phyloP scores from a whole-genome alignment of 2,888 invertebrate species.

The Baronia brevicornis region DNA sequence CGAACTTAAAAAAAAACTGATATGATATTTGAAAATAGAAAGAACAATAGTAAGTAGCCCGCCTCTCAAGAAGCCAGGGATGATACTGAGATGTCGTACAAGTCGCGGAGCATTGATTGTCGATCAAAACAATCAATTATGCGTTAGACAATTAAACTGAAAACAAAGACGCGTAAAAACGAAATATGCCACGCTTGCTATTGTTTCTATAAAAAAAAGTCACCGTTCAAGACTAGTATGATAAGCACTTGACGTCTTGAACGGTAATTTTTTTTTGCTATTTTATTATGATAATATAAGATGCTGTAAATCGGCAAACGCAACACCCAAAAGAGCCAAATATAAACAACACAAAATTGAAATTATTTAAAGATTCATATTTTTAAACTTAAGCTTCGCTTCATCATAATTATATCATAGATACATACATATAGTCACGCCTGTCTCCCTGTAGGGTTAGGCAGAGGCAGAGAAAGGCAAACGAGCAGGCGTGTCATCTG shows the following conservation, averaged over 20 bases:
- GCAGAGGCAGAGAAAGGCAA: no score
- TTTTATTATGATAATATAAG: no score
- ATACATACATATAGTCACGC: no score
- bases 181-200: neutral
- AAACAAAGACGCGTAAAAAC: constrained; percentile 18
- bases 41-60: constrained; percentile 7
- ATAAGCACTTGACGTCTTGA: neutral
- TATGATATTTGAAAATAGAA: neutral
- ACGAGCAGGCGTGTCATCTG: no score
- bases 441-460: no score
- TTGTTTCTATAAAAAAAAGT: neutral
- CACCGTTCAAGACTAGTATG: neutral
- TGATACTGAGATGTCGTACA: constrained; percentile 24
- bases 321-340: no score
- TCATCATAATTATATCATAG: no score
- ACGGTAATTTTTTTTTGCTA: neutral
- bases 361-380: no score
- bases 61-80: constrained; percentile 13
- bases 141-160: constrained; percentile 15
- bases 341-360: no score
- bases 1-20: no score
- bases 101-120: constrained; percentile 16
- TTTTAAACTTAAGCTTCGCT: no score
- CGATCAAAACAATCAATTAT: constrained; percentile 37
- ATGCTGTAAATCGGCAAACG: no score